These are phyloP conservation scores for Cyprinodon brontotheroides DNA, from an alignment of 2,113 vertebrate species.

Conservation along the genomic window DNA sequence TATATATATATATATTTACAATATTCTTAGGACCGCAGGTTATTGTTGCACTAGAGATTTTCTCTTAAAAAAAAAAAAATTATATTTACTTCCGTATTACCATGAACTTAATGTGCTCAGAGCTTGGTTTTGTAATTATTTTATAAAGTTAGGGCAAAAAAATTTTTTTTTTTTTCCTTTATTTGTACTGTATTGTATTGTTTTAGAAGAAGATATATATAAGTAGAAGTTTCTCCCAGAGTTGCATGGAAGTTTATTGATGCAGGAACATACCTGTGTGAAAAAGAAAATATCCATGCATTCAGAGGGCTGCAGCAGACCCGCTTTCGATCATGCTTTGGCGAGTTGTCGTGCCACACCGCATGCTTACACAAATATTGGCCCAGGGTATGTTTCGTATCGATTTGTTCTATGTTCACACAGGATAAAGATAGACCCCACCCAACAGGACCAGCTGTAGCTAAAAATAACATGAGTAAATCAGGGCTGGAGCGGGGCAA, in stretches of 20 bases:
- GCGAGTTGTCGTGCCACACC: conserved; percentile 28
- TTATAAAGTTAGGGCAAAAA: no score
- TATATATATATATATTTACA: no score
- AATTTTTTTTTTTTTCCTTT: neutral
- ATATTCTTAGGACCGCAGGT: no score
- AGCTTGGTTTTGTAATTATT: no score
- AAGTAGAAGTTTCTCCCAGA: neutral
- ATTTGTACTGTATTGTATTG: neutral
- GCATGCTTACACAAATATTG: conserved; percentile 40
- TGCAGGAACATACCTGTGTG: no score
- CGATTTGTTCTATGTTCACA: conserved; percentile 67
- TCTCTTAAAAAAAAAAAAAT: no score
- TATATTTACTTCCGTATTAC: no score
- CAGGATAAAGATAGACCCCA: conserved; percentile 67
- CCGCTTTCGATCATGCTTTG: conserved; percentile 17
- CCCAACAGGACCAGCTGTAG: conserved; percentile 44
- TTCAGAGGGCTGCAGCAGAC: neutral
- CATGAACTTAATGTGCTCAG: no score
- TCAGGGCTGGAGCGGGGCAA: conserved; percentile 35
- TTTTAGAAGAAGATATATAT: neutral
- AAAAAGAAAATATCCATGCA: no score
- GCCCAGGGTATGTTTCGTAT: conserved; percentile 54
- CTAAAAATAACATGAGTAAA: conserved; percentile 70
- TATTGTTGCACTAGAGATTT: no score
- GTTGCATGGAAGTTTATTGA: no score